Conservation (phyloP, 2,888 invertebrate species). For the Eupithecia inturbata region DNA sequence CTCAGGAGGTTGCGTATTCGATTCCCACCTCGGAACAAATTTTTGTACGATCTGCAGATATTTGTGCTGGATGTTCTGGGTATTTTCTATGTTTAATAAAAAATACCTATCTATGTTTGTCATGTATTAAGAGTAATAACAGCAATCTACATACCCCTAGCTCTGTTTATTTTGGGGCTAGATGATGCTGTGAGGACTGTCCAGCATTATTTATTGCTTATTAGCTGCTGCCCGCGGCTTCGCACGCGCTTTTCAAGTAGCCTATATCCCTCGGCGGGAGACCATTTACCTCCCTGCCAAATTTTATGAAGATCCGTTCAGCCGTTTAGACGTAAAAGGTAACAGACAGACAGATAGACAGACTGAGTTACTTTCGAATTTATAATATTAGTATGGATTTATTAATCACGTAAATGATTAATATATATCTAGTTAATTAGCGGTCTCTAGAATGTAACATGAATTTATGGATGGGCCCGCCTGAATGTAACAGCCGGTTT, state of each 20-base stretch:
- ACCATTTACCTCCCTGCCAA: no score
- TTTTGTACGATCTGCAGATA: background rate
- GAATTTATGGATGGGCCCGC: background rate
- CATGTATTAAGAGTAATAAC: background rate
- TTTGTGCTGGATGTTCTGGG: background rate
- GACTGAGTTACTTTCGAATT: no score
- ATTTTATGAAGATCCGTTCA: no score
- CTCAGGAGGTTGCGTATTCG: background rate
- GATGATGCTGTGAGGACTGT: background rate
- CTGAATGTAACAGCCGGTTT: no score
- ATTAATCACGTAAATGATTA: background rate
- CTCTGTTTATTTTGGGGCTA: background rate
- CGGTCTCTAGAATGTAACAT: background rate
- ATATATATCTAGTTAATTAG: background rate
- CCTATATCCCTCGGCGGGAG: no score
- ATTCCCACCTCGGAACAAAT: no score
- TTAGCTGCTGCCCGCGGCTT: no score
- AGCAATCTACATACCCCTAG: background rate
- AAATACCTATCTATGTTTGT: background rate
- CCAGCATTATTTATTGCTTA: background rate
- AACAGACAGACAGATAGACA: no score
- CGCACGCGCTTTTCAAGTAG: no score
- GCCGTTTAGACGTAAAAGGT: no score
- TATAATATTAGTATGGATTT: no score
- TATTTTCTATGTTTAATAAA: background rate